Conservation (phyloP, 2,888 invertebrate genomes). For the Campaea margaritaria region DNA sequence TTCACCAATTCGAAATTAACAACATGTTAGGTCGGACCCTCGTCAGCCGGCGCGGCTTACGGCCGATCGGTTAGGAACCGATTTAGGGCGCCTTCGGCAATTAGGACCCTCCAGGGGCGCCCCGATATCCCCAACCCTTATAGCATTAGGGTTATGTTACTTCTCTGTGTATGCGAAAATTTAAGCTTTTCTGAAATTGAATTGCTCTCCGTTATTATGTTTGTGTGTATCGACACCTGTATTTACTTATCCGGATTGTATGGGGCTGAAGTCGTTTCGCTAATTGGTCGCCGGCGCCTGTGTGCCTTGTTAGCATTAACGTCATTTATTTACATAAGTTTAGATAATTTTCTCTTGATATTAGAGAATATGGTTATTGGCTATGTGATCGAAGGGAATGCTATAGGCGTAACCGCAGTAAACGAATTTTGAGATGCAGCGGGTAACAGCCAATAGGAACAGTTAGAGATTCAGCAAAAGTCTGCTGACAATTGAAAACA, state of each 20-base stretch:
- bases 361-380: too few relatives aligned
- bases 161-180: conserved; percentile 15
- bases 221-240: conserved; percentile 4
- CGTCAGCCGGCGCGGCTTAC: conserved; percentile 27
- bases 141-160: conserved; percentile 18
- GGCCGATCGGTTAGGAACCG: conserved; percentile 30
- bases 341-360: too few relatives aligned
- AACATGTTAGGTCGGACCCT: conserved; percentile 32
- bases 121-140: conserved; percentile 5
- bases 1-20: conserved; percentile 34
- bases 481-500: background rate
- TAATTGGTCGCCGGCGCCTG: conserved; percentile 1
- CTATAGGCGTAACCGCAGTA: too few relatives aligned
- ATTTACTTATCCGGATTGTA: conserved; percentile 2
- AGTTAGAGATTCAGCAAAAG: too few relatives aligned
- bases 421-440: too few relatives aligned
- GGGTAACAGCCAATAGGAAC: too few relatives aligned
- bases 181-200: conserved; percentile 24
- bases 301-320: too few relatives aligned
- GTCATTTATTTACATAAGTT: too few relatives aligned
- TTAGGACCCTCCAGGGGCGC: conserved; percentile 22
- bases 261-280: conserved; percentile 1
- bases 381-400: background rate
- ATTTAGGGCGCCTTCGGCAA: conserved; percentile 30
- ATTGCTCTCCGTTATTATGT: conserved; percentile 26